These are phyloP conservation scores for Tupaia tana DNA, from an alignment of 2,113 vertebrate genomes.

Conservation along the genomic window DNA sequence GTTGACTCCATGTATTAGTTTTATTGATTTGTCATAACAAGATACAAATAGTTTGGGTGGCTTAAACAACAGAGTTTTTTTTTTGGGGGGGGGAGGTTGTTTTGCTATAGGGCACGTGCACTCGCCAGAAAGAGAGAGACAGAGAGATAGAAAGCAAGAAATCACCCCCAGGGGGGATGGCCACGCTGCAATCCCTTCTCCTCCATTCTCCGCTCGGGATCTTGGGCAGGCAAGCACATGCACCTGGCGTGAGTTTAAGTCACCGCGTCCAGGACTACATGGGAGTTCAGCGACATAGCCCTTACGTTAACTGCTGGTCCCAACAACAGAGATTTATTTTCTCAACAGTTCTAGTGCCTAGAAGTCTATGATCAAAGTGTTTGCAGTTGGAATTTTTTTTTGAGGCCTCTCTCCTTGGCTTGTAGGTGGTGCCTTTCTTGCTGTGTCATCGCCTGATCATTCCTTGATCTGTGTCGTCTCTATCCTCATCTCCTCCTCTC, in stretches of 20 bases:
- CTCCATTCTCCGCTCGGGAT: no score
- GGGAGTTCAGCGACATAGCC: no score
- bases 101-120: no score
- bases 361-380: background rate
- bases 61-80: background rate
- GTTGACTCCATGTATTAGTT: background rate
- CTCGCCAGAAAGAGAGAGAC: no score
- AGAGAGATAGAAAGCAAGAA: no score
- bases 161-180: no score
- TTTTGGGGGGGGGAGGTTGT: no score
- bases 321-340: background rate
- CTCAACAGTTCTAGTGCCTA: background rate
- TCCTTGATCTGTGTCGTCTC: background rate
- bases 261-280: no score
- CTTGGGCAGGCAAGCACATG: no score
- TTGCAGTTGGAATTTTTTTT: background rate
- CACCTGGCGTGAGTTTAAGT: no score
- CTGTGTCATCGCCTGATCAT: background rate
- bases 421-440: background rate
- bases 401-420: background rate
- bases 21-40: background rate
- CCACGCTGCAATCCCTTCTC: no score
- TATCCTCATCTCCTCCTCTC: background rate
- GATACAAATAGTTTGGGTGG: background rate
- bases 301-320: no score